phyloP scores from a whole-genome alignment of 2,797 vertebrate species.

The Hipposideros larvatus region DNA sequence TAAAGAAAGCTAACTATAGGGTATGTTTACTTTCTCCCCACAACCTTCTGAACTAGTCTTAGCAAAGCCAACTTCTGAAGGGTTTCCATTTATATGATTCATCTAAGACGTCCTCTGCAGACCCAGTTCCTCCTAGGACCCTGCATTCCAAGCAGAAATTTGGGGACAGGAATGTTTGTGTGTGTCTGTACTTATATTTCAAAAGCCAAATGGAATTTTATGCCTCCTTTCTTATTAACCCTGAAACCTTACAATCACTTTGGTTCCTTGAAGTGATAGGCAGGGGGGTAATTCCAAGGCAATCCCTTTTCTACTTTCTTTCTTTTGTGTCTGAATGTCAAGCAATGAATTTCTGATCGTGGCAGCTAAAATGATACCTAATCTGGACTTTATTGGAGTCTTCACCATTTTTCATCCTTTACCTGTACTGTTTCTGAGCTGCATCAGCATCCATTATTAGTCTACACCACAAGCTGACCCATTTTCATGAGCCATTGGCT shows the following conservation, averaged over 20 bases:
- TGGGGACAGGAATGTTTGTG: slow-evolving; percentile 6
- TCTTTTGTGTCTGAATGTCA: neutral
- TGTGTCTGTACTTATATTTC: slow-evolving; percentile 65
- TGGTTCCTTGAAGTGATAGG: slow-evolving; percentile 32
- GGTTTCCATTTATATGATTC: slow-evolving; percentile 61
- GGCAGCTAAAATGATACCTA: neutral
- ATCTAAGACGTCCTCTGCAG: slow-evolving; percentile 75
- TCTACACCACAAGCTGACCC: neutral
- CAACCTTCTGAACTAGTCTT: slow-evolving; percentile 77
- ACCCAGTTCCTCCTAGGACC: slow-evolving; percentile 61
- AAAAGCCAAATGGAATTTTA: slow-evolving; percentile 64
- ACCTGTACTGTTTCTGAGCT: neutral
- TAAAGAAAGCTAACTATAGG: slow-evolving; percentile 69
- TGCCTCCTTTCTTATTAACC: neutral
- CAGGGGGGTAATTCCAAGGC: neutral
- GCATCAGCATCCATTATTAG: neutral
- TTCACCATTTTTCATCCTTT: neutral
- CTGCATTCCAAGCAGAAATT: slow-evolving; percentile 69
- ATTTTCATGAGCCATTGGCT: neutral
- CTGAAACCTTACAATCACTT: slow-evolving; percentile 54
- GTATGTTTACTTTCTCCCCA: slow-evolving; percentile 72
- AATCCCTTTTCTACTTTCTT: neutral
- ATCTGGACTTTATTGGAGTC: neutral
- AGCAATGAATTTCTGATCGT: neutral
- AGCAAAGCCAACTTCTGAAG: slow-evolving; percentile 80